These are phyloP conservation scores for Drosophila siamana DNA, from an alignment of 2,888 invertebrate genomes.

Conservation along the genomic window DNA sequence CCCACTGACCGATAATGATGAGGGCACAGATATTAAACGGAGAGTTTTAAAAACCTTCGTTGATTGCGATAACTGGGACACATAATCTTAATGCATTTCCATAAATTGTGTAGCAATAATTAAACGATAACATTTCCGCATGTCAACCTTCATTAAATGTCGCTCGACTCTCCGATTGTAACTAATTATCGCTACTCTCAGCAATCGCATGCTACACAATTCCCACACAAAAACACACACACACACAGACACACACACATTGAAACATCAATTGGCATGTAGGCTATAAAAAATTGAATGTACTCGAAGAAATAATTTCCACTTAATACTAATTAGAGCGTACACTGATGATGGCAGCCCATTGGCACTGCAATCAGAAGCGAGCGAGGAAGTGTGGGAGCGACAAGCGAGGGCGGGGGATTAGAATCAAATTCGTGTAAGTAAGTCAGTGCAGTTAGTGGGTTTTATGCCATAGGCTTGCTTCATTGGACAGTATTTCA, in stretches of 20 bases:
- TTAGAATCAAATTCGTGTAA: slow-evolving; percentile 61
- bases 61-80: slow-evolving; percentile 38
- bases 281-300: slow-evolving; percentile 63
- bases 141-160: slow-evolving; percentile 67
- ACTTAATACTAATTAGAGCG: slow-evolving; percentile 79
- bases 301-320: slow-evolving; percentile 76
- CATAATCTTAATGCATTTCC: slow-evolving; percentile 72
- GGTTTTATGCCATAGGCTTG: slow-evolving; percentile 73
- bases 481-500: slow-evolving; percentile 75
- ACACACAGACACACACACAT: slow-evolving; percentile 50
- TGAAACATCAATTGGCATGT: slow-evolving; percentile 64
- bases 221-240: slow-evolving; percentile 34
- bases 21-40: slow-evolving; percentile 33
- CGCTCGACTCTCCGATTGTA: slow-evolving; percentile 30
- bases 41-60: slow-evolving; percentile 22
- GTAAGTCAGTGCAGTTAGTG: slow-evolving; percentile 78
- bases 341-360: slow-evolving; percentile 52
- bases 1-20: slow-evolving; percentile 21
- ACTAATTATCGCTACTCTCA: slow-evolving; percentile 61
- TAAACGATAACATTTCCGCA: slow-evolving; percentile 66
- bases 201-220: slow-evolving; percentile 28
- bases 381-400: not conserved
- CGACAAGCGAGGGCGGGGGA: slow-evolving; percentile 1
- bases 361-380: slow-evolving; percentile 47
- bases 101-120: slow-evolving; percentile 75